Evolutionary conservation across 2,888 invertebrate species (phyloP), one percentile per base, ranked within the genome.

Genomic region (Phyllotreta cruciferae): DNA sequence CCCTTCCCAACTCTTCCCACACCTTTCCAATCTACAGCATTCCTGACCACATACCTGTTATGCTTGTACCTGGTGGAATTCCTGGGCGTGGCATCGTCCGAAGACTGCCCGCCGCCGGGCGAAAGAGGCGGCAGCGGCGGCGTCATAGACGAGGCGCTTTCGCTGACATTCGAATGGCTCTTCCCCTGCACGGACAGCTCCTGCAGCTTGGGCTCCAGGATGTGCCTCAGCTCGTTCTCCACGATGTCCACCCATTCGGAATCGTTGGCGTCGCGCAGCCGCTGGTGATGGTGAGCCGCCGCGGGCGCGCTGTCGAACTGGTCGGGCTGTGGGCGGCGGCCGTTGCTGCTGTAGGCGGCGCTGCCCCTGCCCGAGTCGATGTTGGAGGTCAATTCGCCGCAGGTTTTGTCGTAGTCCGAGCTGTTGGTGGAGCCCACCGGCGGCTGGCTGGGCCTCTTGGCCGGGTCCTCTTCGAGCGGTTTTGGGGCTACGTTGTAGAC

Each of bases 201-300:
- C n/a, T 90, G 87, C 56, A 90, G 81, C 77, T 89, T 88, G 1
- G 91, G 91, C 75, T 91, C 91, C 67, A 92, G 79, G 74, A 92
- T 92, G 78, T 90, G 89, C 11, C 91, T 84, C 14, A 92, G 83
- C 78, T 92, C 92, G 47, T 90, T 90, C 78, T 92, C 92, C 7
- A 92, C 92, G 52, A 91, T 85, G 72, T 91, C 91, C 0, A 90
- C 90, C 92, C 92, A 92, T 79, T 92, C 91, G 36, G 90, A 87
- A 73, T 91, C 90, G 70, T 85, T 24, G 1, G 1, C 2, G 24
- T 24, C 24, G 24, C 24, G 24, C 24, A 3, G 24, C 24, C 24
- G 24, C 24, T 24, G 44, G 24, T 3, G 4, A 1, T 6, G 83
- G 79, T 50, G 58, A 4, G 1, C n/a, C n/a, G 24, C 24, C 4